These are phyloP conservation scores for Gastrophysa polygoni DNA, from an alignment of 2,888 invertebrate genomes.

Conservation along the genomic window DNA sequence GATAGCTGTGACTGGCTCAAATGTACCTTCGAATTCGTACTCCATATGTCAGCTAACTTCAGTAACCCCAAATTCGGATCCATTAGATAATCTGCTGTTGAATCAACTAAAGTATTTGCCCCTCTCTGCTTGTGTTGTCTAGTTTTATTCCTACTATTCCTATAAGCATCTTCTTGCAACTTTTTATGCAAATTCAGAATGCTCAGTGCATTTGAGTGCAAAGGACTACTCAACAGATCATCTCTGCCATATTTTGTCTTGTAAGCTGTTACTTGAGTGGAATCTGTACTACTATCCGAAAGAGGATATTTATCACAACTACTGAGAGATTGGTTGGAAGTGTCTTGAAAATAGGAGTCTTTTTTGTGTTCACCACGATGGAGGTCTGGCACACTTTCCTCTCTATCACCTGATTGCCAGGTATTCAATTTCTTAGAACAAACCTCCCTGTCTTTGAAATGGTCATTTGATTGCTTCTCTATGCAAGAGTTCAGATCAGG, in stretches of 20 bases:
- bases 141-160: constrained; percentile 21
- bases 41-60: constrained; percentile 72
- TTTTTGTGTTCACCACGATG: constrained; percentile 44
- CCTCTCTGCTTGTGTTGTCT: constrained; percentile 29
- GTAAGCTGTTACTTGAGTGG: constrained; percentile 46
- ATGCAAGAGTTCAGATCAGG: constrained; percentile 38
- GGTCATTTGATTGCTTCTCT: neutral
- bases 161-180: constrained; percentile 29
- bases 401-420: constrained; percentile 51
- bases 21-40: constrained; percentile 36
- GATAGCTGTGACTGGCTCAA: constrained; percentile 36
- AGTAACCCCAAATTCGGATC: constrained; percentile 37
- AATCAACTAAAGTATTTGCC: constrained; percentile 25
- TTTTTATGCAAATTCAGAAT: constrained; percentile 45
- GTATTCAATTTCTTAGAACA: constrained; percentile 30
- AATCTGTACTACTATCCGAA: constrained; percentile 45
- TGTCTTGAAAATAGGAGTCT: neutral
- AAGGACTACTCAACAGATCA: constrained; percentile 32
- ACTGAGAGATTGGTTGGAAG: constrained; percentile 2
- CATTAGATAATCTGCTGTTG: constrained; percentile 1
- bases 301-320: constrained; percentile 25
- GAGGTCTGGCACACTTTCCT: constrained; percentile 54
- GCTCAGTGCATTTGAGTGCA: constrained; percentile 45
- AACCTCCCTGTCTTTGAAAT: neutral
- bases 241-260: constrained; percentile 21